Evolutionary conservation across 2,888 invertebrate genomes (phyloP), one percentile per base, ranked within the genome.

Genomic region (Strigamia crassipes): DNA sequence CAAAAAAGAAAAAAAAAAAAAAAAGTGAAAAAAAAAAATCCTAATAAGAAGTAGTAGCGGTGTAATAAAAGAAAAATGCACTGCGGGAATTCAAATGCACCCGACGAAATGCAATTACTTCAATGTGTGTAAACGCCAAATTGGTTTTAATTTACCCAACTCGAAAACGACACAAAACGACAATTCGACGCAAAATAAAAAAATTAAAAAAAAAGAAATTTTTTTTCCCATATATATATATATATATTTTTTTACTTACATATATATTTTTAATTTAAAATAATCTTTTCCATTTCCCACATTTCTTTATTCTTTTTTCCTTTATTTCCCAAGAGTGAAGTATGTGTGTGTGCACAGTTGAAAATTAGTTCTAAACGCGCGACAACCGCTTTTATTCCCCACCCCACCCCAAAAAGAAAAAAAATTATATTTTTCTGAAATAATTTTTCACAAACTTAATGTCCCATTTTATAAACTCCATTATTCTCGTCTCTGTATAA

Each of bases 21-120:
- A 51, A 51, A 51, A 18, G 3, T 3, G 51, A n/a, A 1, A n/a
- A 66, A 27, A 27, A 66, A 66, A 66, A 66, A 51, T n/a, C 51
- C 51, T 51, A 51, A 51, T 51, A 51, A 51, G 51, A 51, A 51
- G n/a, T 13, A n/a, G 51, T 51, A n/a, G 51, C n/a, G 51, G 51
- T 9, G 51, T 13, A n/a, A n/a, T 51, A 51, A 51, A n/a, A 51
- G n/a, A 51, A 66, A 66, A 66, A 66, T 27, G 23, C 66, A 66
- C 66, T 66, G 23, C 66, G 27, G 27, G 27, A 66, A 61, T 61
- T 61, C 18, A 61, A 61, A 61, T 61, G 61, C 61, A 61, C 61
- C 61, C 61, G 23, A 10, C 61, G 61, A 61, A 61, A 61, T 61
- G 61, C 61, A 18, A 61, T 61, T 66, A 15, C 27, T 10, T 21